Conservation (phyloP, 1,140 invertebrate species). For the Drosophila seguyi region DNA sequence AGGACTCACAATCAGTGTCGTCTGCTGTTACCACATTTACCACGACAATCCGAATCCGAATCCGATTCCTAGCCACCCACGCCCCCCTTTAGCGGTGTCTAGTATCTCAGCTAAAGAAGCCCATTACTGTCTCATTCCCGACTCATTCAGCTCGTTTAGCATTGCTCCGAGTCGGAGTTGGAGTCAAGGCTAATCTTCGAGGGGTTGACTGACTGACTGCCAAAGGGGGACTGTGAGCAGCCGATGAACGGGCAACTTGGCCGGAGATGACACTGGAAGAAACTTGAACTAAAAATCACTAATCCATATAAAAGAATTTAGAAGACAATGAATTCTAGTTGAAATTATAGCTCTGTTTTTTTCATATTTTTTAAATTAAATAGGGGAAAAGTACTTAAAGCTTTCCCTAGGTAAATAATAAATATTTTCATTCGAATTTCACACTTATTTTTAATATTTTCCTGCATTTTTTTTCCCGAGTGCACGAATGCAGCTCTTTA, state of each 20-base stretch:
- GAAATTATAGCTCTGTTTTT: too few relatives aligned
- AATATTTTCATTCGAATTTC: neutral
- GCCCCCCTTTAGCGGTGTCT: conserved; percentile 43
- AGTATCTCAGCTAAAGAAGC: conserved; percentile 68
- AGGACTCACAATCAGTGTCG: conserved; percentile 58
- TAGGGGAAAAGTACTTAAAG: too few relatives aligned
- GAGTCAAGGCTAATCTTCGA: conserved; percentile 74
- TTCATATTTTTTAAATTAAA: too few relatives aligned
- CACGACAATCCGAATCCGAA: conserved; percentile 28
- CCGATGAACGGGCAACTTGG: conserved; percentile 32
- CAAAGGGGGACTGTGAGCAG: conserved; percentile 51
- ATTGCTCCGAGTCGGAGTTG: conserved; percentile 32
- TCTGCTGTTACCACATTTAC: conserved; percentile 60
- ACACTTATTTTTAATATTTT: neutral
- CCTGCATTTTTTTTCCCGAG: neutral
- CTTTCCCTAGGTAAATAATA: neutral
- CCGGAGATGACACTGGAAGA: conserved; percentile 16
- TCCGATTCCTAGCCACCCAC: conserved; percentile 38
- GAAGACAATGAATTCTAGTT: neutral
- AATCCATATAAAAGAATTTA: neutral
- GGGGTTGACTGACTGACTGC: conserved; percentile 63
- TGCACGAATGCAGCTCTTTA: conserved; percentile 28
- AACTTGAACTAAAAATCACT: neutral
- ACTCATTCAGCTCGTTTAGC: conserved; percentile 77
- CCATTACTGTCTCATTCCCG: conserved; percentile 78